phyloP scores from a whole-genome alignment of 2,888 invertebrate species.

The Tenthredo distinguenda region DNA sequence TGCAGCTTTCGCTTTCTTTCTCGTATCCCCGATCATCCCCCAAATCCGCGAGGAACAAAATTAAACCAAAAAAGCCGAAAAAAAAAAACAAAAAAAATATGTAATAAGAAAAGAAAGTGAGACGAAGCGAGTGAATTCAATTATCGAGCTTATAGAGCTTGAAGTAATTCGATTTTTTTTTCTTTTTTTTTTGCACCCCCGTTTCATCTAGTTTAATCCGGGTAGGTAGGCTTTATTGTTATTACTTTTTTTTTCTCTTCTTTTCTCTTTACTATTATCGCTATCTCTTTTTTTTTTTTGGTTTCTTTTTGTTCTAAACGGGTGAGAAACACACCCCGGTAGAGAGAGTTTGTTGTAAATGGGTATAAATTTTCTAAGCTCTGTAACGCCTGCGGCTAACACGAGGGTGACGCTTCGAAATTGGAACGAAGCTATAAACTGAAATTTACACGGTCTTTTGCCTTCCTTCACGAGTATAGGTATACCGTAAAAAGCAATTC shows the following conservation, averaged over 20 bases:
- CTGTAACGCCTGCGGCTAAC: constrained; percentile 7
- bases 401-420: constrained; percentile 24
- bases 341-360: background rate
- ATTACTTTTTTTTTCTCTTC: background rate
- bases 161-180: constrained; percentile 1
- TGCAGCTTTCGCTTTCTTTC: background rate
- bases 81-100: background rate
- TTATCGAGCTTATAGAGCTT: background rate
- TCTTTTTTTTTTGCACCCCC: background rate
- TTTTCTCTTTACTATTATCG: background rate
- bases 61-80: background rate
- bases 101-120: background rate
- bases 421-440: constrained; percentile 27
- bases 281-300: background rate
- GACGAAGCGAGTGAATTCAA: background rate
- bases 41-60: background rate
- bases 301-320: background rate
- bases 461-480: background rate
- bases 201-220: constrained; percentile 15
- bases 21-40: background rate
- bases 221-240: background rate
- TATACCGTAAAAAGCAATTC: constrained; percentile 23
- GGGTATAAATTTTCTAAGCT: constrained; percentile 10
- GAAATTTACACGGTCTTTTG: constrained; percentile 34
- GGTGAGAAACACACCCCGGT: background rate